These are phyloP conservation scores for Trididemnum clinides DNA, from an alignment of 23 tunicate species.

Conservation along the genomic window DNA sequence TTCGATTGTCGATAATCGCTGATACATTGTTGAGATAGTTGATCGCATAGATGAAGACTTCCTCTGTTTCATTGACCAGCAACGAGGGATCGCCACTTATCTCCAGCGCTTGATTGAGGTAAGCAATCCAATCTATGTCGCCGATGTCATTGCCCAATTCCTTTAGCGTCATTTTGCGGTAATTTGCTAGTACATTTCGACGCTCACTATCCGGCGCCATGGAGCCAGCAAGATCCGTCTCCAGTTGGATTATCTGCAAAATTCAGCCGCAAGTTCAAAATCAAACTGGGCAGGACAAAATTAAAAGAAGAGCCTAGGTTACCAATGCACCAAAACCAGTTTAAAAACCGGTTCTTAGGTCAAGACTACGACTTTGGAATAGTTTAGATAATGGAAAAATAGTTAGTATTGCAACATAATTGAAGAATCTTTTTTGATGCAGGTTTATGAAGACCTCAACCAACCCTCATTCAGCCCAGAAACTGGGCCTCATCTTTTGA, in stretches of 20 bases:
- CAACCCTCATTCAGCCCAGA: too few species aligned
- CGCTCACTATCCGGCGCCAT: constrained; percentile 68
- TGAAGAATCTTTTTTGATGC: too few species aligned
- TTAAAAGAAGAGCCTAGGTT: too few species aligned
- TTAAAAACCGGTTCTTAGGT: too few species aligned
- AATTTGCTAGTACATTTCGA: constrained; percentile 61
- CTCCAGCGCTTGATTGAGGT: constrained; percentile 28
- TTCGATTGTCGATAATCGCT: constrained; percentile 10
- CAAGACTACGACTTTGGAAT: too few species aligned
- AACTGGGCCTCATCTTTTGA: too few species aligned
- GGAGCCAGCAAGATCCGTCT: constrained; percentile 53
- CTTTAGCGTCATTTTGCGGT: constrained; percentile 51
- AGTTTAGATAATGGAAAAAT: too few species aligned
- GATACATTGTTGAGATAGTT: constrained; percentile 62
- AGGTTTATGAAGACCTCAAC: too few species aligned
- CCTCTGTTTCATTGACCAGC: background rate
- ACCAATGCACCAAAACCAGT: too few species aligned
- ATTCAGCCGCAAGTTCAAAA: too few species aligned
- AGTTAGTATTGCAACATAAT: too few species aligned
- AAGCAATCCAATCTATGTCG: constrained; percentile 57
- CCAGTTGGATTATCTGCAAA: constrained; percentile 71
- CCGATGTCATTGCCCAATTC: constrained; percentile 28
- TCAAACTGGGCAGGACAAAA: too few species aligned
- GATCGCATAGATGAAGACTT: constrained; percentile 66
- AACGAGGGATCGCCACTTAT: background rate